Conservation (phyloP, 1,140 invertebrate genomes). For the Drosophila chauvacae region DNA sequence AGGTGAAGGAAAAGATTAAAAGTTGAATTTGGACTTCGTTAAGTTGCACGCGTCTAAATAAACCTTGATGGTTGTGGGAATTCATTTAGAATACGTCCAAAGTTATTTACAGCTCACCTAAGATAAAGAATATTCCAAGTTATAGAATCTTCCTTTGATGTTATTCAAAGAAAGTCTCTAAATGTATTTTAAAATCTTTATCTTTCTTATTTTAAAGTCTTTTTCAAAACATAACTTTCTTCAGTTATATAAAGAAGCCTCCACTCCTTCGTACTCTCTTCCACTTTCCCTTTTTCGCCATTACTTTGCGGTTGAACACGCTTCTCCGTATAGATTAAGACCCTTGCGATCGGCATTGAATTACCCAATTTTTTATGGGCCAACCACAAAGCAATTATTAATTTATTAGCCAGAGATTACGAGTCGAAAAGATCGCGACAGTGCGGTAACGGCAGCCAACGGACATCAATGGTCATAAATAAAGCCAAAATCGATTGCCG, state of each 20-base stretch:
- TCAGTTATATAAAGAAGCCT: not conserved
- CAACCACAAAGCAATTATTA: conserved; percentile 36
- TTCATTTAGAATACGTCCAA: not conserved
- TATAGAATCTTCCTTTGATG: too few species aligned
- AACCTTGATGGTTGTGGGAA: not conserved
- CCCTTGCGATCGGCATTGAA: conserved; percentile 21
- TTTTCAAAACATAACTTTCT: too few species aligned
- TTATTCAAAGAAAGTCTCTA: not conserved
- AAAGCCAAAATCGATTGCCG: conserved; percentile 47
- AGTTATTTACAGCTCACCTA: not conserved
- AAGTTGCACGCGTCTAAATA: not conserved
- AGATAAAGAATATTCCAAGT: not conserved
- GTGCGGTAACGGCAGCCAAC: conserved; percentile 33
- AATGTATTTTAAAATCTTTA: not conserved
- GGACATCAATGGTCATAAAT: conserved; percentile 54
- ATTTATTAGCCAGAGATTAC: conserved; percentile 33
- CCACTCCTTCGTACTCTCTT: not conserved
- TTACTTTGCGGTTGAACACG: not conserved
- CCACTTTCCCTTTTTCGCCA: conserved; percentile 21
- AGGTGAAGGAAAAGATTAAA: conserved; percentile 5
- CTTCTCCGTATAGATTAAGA: conserved; percentile 10
- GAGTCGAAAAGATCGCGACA: conserved; percentile 22
- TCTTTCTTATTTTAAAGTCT: too few species aligned
- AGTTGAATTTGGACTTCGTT: conserved; percentile 7
- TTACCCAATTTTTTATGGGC: conserved; percentile 30